Percentiles rank a stretch among this genome's conserved stretches.
Conservation (phyloP, 2,113 vertebrate species). For the Eidolon helvum region DNA sequence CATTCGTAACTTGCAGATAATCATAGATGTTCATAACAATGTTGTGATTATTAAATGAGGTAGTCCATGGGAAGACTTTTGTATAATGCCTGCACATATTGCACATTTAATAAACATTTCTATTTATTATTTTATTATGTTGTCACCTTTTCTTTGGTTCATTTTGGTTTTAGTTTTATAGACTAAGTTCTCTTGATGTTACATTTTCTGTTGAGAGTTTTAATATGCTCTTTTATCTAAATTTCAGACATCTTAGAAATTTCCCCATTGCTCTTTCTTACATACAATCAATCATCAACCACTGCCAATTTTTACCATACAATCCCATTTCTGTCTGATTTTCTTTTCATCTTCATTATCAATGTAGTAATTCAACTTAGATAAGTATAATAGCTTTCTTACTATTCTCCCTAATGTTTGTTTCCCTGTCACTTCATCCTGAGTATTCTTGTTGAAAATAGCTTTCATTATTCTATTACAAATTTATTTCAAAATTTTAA, state of each 20-base stretch:
- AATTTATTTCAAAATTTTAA: not conserved
- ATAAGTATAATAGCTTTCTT: not conserved
- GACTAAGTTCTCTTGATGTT: not conserved
- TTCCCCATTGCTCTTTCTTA: not conserved
- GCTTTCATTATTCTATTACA: not conserved
- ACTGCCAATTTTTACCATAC: not conserved
- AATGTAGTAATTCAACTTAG: not conserved
- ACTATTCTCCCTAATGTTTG: not conserved
- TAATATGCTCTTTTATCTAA: not conserved
- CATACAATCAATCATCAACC: not conserved
- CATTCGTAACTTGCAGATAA: not conserved
- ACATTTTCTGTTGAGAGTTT: not conserved
- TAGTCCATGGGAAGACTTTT: not conserved
- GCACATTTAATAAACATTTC: not conserved
- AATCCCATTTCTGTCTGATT: not conserved
- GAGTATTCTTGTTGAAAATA: not conserved
- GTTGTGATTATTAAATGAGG: not conserved
- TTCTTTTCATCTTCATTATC: not conserved
- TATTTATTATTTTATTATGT: not conserved
- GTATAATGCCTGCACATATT: not conserved
- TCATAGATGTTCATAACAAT: not conserved
- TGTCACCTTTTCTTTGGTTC: not conserved
- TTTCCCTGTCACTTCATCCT: not conserved
- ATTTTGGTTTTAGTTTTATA: not conserved
- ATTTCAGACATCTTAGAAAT: not conserved